Evolutionary conservation across 2,797 vertebrate genomes (phyloP).

Genomic region (Poeciliopsis paucimaculata): DNA sequence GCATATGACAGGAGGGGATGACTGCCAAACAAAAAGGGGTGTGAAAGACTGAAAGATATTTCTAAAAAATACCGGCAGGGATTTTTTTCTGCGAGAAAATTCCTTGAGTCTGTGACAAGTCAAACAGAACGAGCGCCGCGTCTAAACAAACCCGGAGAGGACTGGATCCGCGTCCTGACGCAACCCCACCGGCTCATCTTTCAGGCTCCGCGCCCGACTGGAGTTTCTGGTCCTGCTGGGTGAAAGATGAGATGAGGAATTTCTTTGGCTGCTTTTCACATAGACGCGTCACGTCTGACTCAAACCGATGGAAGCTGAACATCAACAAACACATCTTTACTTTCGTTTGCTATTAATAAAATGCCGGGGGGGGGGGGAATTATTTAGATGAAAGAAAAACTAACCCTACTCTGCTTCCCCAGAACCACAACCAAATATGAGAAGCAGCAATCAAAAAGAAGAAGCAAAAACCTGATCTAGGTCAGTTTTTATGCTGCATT

Average conservation of each 20-base stretch:
- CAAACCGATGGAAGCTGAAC: neutral
- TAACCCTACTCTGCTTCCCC: too few relatives aligned
- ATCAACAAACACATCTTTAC: neutral
- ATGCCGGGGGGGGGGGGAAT: neutral
- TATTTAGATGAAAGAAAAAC: neutral
- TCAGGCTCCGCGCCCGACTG: neutral
- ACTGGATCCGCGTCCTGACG: neutral
- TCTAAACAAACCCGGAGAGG: neutral
- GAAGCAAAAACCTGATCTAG: too few relatives aligned
- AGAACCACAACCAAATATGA: too few relatives aligned
- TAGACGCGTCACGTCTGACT: neutral
- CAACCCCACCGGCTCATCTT: neutral
- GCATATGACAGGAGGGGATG: neutral
- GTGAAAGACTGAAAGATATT: neutral
- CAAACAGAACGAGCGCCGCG: neutral
- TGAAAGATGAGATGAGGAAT: neutral
- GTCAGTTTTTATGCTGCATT: too few relatives aligned
- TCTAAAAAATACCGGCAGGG: neutral
- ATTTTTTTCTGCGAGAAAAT: neutral
- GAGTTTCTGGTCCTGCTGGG: neutral
- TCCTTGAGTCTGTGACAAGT: neutral
- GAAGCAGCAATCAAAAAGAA: too few relatives aligned
- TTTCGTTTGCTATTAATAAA: neutral
- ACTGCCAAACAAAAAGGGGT: neutral
- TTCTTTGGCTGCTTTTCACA: neutral